Conservation (phyloP, 2,113 vertebrate genomes). For the Sphyrna mokarran region DNA sequence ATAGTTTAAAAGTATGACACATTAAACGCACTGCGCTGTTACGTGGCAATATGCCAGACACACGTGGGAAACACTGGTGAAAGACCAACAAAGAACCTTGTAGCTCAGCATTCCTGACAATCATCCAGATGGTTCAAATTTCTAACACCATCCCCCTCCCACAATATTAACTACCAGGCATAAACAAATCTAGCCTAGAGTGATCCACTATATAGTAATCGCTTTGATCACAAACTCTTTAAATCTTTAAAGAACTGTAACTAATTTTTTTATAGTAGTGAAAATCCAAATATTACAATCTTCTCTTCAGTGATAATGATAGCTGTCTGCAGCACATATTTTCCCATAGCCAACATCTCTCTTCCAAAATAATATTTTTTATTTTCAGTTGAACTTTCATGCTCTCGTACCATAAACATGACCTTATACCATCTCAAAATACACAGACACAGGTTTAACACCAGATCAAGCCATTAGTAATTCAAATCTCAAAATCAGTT, state of each 20-base stretch:
- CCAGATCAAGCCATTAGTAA: neutral
- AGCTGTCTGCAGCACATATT: neutral
- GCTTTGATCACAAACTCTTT: constrained; percentile 12
- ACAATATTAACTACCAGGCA: constrained; percentile 13
- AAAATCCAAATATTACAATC: neutral
- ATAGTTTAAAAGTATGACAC: constrained; percentile 45
- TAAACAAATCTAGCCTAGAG: neutral
- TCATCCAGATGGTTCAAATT: constrained; percentile 52
- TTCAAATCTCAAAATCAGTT: neutral
- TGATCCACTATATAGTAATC: neutral
- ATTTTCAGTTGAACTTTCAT: constrained; percentile 8
- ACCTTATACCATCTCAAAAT: neutral
- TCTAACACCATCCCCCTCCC: constrained; percentile 42
- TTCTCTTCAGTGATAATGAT: neutral
- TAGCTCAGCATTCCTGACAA: constrained; percentile 55
- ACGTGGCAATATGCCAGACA: constrained; percentile 50
- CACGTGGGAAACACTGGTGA: constrained; percentile 53
- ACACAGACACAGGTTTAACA: neutral
- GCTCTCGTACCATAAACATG: neutral
- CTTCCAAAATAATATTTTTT: neutral
- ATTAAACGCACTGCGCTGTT: constrained; percentile 48
- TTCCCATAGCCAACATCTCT: neutral
- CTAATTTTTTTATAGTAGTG: neutral
- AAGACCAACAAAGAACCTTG: constrained; percentile 58
- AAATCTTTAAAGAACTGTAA: constrained; percentile 3